Percentiles rank a stretch among this genome's conserved stretches.
Evolutionary conservation across 2,888 invertebrate genomes (phyloP).

Genomic region (Parelbella ahira): DNA sequence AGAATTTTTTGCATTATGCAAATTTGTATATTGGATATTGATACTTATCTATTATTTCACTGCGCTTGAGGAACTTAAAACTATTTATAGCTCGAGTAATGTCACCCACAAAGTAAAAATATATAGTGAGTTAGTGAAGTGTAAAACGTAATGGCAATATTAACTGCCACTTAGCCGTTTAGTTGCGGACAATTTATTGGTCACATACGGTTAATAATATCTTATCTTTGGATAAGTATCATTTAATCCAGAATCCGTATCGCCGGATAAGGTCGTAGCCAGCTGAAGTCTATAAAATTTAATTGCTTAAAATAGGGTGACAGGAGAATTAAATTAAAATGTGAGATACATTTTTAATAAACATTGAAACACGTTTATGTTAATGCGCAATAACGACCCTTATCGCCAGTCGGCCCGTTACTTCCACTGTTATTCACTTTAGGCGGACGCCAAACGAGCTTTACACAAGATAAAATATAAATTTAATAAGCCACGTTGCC

Average conservation of each 20-base stretch:
- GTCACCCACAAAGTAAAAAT: too few relatives aligned
- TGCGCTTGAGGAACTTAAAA: too few relatives aligned
- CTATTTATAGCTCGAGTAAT: too few relatives aligned
- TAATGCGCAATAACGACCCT: slow-evolving; percentile 33
- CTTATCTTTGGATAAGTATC: slow-evolving; percentile 14
- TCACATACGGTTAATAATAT: slow-evolving; percentile 1
- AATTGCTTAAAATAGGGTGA: slow-evolving; percentile 19
- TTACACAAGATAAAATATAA: too few relatives aligned
- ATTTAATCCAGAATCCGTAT: slow-evolving; percentile 9
- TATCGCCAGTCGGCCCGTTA: slow-evolving; percentile 26
- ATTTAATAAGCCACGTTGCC: too few relatives aligned
- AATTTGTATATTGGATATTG: too few relatives aligned
- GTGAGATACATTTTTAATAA: slow-evolving; percentile 26
- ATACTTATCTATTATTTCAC: too few relatives aligned
- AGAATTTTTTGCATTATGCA: too few relatives aligned
- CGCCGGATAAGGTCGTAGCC: slow-evolving; percentile 11
- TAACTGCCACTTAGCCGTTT: slow-evolving; percentile 3
- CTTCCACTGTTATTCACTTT: not conserved
- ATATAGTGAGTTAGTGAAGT: too few relatives aligned
- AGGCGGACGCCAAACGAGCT: slow-evolving; percentile 8
- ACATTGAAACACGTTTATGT: slow-evolving; percentile 38
- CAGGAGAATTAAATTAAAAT: slow-evolving; percentile 22
- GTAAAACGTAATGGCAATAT: too few relatives aligned
- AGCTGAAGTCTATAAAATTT: slow-evolving; percentile 19
- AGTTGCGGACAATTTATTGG: slow-evolving; percentile 3